Base-by-base conservation (phyloP, 1,140 invertebrate genomes). In the Chrysomallon squamiferum region DNA sequence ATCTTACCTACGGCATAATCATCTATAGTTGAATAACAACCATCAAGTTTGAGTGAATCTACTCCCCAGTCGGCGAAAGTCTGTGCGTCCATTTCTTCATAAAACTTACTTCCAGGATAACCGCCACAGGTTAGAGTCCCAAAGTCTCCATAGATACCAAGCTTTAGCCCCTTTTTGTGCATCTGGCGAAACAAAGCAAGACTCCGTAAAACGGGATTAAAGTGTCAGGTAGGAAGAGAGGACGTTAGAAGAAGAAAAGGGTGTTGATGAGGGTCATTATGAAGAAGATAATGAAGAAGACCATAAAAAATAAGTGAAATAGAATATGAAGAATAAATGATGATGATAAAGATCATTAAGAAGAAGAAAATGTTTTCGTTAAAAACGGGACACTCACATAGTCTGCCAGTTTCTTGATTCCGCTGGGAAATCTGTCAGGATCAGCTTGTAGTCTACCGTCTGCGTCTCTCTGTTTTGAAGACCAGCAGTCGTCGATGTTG, bases 71-170 rank as follows among this genome's bases (percentile, higher is more conserved):
- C 91, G n/a, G 94, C 95, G 87, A 98, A 98, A 2, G 93, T 94
- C 25, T 91, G 86, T 0, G 95, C 95, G 87, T 98, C 96, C 75
- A 87, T 88, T 79, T 95, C 89, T 75, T 97, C 87, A 86, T 94
- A 90, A 3, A 93, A 93, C 49, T 96, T 88, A 67, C 95, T 92
- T 43, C 96, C 97, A 18, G 96, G 96, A 85, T 96, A 99, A 7
- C 95, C 95, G n/a, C 73, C 88, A 80, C 97, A 99, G 0, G 97
- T 99, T 78, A 92, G 92, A 72, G 93, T 95, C 2, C 97, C 97
- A 86, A 93, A 97, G 83, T 98, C 96, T 84, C 97, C 95, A 82
- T 99, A 99, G 66, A 98, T 97, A 22, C 96, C 97, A 80, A 99
- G 95, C 85, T 97, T 98, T 2, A 99, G 86, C 50, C 94, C 95